These are phyloP conservation scores for Calephelis virginiensis DNA, from an alignment of 1,140 invertebrate genomes.

Conservation along the genomic window DNA sequence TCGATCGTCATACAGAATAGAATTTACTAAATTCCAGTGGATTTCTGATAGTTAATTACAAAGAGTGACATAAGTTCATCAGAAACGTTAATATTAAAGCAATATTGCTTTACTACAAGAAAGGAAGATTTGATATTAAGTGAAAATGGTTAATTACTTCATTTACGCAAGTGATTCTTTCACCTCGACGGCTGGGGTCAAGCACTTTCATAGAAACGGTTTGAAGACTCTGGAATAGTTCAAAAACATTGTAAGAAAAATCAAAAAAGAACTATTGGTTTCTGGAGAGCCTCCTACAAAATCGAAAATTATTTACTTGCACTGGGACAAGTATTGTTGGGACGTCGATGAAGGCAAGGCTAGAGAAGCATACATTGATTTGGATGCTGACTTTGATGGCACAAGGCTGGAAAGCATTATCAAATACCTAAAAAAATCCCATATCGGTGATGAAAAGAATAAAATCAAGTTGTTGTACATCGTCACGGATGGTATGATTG, in stretches of 20 bases:
- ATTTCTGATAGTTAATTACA: too few relatives aligned
- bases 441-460: slow-evolving; percentile 16
- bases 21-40: too few relatives aligned
- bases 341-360: slow-evolving; percentile 27
- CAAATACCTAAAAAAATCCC: slow-evolving; percentile 21
- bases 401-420: slow-evolving; percentile 26
- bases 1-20: too few relatives aligned
- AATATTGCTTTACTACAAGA: not conserved
- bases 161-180: slow-evolving; percentile 39
- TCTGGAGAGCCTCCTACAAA: slow-evolving; percentile 23
- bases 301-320: slow-evolving; percentile 38
- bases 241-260: slow-evolving; percentile 33
- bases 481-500: slow-evolving; percentile 38
- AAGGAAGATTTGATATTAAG: not conserved
- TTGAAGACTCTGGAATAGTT: slow-evolving; percentile 32
- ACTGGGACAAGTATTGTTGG: slow-evolving; percentile 33
- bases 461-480: slow-evolving; percentile 37
- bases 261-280: slow-evolving; percentile 25
- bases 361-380: slow-evolving; percentile 21
- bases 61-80: too few relatives aligned
- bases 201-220: slow-evolving; percentile 30
- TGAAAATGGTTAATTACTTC: slow-evolving; percentile 30
- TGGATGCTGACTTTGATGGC: not conserved
- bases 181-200: slow-evolving; percentile 22
- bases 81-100: too few relatives aligned